Base-by-base conservation (phyloP, 2,113 vertebrate species). In the Brevimyrus niger region DNA sequence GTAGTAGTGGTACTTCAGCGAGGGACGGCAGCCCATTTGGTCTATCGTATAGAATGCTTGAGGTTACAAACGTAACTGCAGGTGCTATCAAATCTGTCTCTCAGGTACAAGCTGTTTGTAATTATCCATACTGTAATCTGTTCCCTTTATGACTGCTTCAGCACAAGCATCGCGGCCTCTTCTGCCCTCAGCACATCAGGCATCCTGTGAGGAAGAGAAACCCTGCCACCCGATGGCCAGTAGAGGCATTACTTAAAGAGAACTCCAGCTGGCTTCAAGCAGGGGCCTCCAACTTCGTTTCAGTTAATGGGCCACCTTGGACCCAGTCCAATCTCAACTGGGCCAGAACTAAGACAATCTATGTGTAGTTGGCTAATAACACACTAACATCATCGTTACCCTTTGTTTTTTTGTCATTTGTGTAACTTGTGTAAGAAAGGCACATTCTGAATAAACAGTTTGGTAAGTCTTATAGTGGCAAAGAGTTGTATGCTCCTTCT, bases 81-180 rank as follows among this genome's bases (percentile, higher is more conserved):
- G 91, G 98, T 98, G 91, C 99, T 98, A 94, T 99, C 99, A 96
- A 99, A 99, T 95, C 94, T 99, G 98, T 88, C 97, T 96, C 86
- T 98, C 99, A 91, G 47, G 87, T 90, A 88, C 91, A 92, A 91
- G 93, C 19, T 19, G 23, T 27, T 15, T 48, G 47, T 86, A 48
- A 86, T 86, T 86, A 86, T 50, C 46, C 84, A 86, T 31, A 47
- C 23, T 47, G 10, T 82, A 21, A 69, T 69, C 61, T 82, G 76
- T 21, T 44, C 38, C 17, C 38, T 86, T 50, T n/a, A 86, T n/a
- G 2, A 15, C 50, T 11, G 55, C 42, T 65, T 51, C 21, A 3
- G 6, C 19, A 44, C 38, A 65, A 61, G 55, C 21, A 21, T 15
- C 23, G 21, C 4, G 7, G 9, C n/a, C 17, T 21, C 19, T 0